Conservation (phyloP, 2,113 vertebrate genomes). For the Engraulis encrasicolus region DNA sequence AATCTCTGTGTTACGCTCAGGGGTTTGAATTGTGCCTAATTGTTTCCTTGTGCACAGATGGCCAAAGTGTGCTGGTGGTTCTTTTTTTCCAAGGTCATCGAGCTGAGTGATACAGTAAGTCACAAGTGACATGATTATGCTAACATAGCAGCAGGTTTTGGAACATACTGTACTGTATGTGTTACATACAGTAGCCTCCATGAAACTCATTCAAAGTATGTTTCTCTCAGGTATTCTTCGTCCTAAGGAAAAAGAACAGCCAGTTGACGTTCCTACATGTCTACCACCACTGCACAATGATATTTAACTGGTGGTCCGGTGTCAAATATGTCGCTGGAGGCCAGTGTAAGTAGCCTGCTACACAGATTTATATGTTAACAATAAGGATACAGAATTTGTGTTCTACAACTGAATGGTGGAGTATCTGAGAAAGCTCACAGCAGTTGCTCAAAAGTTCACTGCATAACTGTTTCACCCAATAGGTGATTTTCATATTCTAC, state of each 20-base stretch:
- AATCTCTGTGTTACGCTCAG: too few species aligned
- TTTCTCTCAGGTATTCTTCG: slow-evolving; percentile 80
- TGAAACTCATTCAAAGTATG: neutral
- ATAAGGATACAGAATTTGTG: too few species aligned
- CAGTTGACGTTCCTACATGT: slow-evolving; percentile 84
- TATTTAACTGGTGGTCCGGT: slow-evolving; percentile 82
- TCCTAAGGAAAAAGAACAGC: slow-evolving; percentile 79
- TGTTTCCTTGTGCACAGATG: slow-evolving; percentile 67
- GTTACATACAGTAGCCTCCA: neutral
- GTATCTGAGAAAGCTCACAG: too few species aligned
- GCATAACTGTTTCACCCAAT: too few species aligned
- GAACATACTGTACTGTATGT: too few species aligned
- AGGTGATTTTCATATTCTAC: too few species aligned
- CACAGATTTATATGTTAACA: too few species aligned
- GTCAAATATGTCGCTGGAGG: slow-evolving; percentile 81
- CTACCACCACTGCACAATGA: slow-evolving; percentile 82
- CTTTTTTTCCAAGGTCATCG: slow-evolving; percentile 63
- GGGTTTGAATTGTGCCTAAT: too few species aligned
- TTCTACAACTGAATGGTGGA: too few species aligned
- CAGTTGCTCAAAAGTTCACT: too few species aligned
- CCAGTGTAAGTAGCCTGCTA: slow-evolving; percentile 84
- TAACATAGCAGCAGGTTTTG: too few species aligned
- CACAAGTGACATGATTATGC: neutral
- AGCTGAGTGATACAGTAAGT: slow-evolving; percentile 62
- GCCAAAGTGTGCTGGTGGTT: slow-evolving; percentile 68